Conservation (phyloP, 2,888 invertebrate species). For the Timema cristinae region DNA sequence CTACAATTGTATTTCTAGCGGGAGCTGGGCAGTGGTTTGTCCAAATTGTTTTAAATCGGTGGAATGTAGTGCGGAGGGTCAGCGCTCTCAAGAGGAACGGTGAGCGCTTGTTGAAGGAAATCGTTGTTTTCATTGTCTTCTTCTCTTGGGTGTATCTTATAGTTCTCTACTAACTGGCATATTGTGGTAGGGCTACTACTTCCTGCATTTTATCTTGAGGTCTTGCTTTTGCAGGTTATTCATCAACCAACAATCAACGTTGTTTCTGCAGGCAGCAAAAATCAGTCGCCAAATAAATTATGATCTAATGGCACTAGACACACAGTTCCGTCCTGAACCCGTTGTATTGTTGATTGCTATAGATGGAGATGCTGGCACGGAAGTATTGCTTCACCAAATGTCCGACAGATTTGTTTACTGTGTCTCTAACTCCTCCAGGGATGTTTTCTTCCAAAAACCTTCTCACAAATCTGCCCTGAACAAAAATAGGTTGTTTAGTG, state of each 20-base stretch:
- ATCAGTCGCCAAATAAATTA: not conserved
- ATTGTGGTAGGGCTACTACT: too few relatives aligned
- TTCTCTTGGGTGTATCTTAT: too few relatives aligned
- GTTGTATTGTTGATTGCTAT: not conserved
- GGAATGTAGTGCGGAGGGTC: too few relatives aligned
- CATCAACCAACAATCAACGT: not conserved
- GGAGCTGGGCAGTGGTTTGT: too few relatives aligned
- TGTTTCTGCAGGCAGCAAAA: not conserved
- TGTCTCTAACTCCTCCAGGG: constrained; percentile 37
- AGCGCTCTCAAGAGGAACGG: too few relatives aligned
- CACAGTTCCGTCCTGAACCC: not conserved
- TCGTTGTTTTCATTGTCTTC: too few relatives aligned
- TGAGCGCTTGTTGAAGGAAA: too few relatives aligned
- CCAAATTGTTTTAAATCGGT: too few relatives aligned
- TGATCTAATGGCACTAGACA: not conserved
- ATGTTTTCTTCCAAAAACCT: constrained; percentile 34
- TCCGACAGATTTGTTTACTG: constrained; percentile 7
- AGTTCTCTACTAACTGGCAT: too few relatives aligned
- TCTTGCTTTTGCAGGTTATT: not conserved
- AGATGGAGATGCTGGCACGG: constrained; percentile 3
- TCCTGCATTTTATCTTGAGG: too few relatives aligned
- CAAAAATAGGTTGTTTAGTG: constrained; percentile 37
- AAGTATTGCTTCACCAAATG: too few relatives aligned
- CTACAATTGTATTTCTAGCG: too few relatives aligned
- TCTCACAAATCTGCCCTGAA: constrained; percentile 37